These are phyloP conservation scores for Mactra quadrangularis DNA, from an alignment of 1,140 invertebrate genomes.

Conservation along the genomic window DNA sequence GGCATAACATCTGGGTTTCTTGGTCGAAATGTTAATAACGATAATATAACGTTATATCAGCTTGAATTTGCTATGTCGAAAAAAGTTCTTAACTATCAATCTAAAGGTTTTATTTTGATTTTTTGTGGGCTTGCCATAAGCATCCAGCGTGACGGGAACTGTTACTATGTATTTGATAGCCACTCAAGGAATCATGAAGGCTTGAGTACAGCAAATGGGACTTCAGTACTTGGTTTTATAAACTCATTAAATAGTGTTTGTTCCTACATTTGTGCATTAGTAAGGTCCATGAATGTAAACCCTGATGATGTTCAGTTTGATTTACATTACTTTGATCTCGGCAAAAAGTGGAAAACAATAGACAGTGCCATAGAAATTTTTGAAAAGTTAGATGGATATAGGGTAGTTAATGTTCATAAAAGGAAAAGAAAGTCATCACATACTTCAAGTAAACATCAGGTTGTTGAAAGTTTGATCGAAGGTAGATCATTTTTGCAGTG, in stretches of 20 bases:
- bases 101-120: background rate
- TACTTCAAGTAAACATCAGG: background rate
- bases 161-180: constrained; percentile 43
- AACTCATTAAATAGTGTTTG: background rate
- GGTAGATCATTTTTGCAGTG: background rate
- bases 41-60: background rate
- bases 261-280: background rate
- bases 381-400: constrained; percentile 1
- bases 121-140: constrained; percentile 10
- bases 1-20: constrained; percentile 2
- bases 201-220: constrained; percentile 10
- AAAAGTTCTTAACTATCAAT: no score
- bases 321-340: constrained; percentile 18
- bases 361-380: background rate
- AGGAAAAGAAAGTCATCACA: background rate
- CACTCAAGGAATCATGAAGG: constrained; percentile 36
- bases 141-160: background rate
- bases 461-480: background rate
- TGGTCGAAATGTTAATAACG: background rate
- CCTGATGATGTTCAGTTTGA: constrained; percentile 12
- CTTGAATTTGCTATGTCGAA: constrained; percentile 6
- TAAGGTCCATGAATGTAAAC: no score
- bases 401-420: constrained; percentile 9
- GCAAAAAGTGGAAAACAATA: background rate
- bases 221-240: constrained; percentile 4